Base-by-base conservation (phyloP, 2,797 vertebrate genomes). In the Cercopithecus neglectus region DNA sequence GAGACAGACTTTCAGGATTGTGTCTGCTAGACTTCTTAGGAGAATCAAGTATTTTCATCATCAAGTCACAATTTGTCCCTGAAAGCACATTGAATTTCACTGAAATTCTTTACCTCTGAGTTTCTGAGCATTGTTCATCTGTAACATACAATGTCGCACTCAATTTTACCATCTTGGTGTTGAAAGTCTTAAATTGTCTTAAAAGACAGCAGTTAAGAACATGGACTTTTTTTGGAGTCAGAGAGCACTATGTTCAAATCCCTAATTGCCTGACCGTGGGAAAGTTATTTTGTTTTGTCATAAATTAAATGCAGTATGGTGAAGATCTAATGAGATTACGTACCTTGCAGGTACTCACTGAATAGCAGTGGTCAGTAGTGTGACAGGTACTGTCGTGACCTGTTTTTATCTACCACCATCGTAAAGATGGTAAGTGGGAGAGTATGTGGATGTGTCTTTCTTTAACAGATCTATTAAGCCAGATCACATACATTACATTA, bases 21-120 rank as follows among this genome's bases (percentile, higher is more conserved):
- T 53, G 39, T 92, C 79, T 24, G 53, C 67, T 86, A 30, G 55
- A 61, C 75, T 91, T 95, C 57, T 95, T 72, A 81, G 76, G 30
- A 83, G 26, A 96, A 91, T 46, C 82, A 57, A 89, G 75, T 95
- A 89, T 93, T 95, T 95, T 89, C 12, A 36, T 89, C 86, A 93
- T 78, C 70, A 44, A 95, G 67, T 81, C 61, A 59, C 30, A 55
- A 81, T 95, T 89, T 93, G 70, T 44, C 75, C 48, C 64, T 55
- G 92, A 53, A 80, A 55, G 24, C 26, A 39, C n/a, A 39, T 5
- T 55, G n/a, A 80, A 9, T 80, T 91, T 83, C 85, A 64, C 8
- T 76, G 82, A 92, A 95, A 93, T 94, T 59, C 39, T 61, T 96
- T 86, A 76, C 30, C 64, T 89, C 89, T 94, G 70, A 84, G 78